Evolutionary conservation across 2,888 invertebrate species (phyloP), one percentile per base, ranked within the genome.

Genomic region (Leptopterna dolabrata): DNA sequence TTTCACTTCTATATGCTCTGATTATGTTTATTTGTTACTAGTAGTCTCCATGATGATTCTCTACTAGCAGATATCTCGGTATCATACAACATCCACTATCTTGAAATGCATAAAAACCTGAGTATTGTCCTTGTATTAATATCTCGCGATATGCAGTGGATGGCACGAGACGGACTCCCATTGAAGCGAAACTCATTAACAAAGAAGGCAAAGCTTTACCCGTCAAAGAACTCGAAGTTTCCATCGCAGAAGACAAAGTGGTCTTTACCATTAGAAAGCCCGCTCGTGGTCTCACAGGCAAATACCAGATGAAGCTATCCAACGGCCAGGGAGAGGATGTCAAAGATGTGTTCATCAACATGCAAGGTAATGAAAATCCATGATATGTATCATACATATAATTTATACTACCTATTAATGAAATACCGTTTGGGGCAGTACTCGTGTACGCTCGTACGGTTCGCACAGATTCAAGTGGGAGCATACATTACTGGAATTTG

Each of bases 261-360:
- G 95, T 96, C 6, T 97, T 97, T 91, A 97, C 97, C 92, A 95
- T 98, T 91, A 98, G 98, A 91, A 98, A 98, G 91, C 98, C 98
- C 0, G 93, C 95, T 16, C 94, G 97, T 88, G 96, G 96, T 89
- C 94, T 94, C 88, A 96, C 98, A 89, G 99, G 99, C 78, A 95
- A 95, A 91, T 99, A 99, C 92, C 96, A 97, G 92, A 95, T 99
- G 89, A 97, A 97, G 91, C 93, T 99, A 86, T 94, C 96, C 27
- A 99, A 99, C 92, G 96, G 95, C 47, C 98, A 97, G 92, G 99
- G 99, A 78, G 97, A 97, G 92, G 97, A 96, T 91, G 93, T 95
- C 0, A 96, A 96, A 91, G 96, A 97, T 91, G 95, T 97, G 29
- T 95, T 94, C 82, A 94, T 98, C 90, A 95, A 94, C 89, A 97